A percentile compares a stretch with the other conserved stretches of the same genome.
Conservation (phyloP, 2,888 invertebrate species). For the Aelia acuminata region DNA sequence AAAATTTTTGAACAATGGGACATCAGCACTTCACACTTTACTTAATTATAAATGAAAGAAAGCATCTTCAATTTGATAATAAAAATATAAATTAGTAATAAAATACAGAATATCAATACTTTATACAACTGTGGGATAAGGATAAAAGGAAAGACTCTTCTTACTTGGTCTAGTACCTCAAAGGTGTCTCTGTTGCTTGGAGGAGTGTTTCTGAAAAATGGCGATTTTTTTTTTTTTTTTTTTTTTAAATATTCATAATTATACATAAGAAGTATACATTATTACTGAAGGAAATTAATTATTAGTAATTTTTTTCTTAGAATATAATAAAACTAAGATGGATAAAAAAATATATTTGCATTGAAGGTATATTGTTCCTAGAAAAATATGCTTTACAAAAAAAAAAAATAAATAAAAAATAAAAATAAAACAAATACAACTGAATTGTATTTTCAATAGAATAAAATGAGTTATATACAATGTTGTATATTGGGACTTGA, state of each 20-base stretch:
- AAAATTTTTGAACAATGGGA: too few species aligned
- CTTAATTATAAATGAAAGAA: too few species aligned
- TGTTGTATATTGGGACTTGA: conserved; percentile 34
- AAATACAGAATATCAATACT: too few species aligned
- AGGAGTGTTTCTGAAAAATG: neutral
- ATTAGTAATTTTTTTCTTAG: neutral
- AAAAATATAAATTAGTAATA: neutral
- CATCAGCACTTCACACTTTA: too few species aligned
- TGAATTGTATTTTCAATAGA: neutral
- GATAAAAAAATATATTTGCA: neutral
- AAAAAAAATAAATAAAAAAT: too few species aligned
- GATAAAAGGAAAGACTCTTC: neutral
- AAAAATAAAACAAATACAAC: too few species aligned
- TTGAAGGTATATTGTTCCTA: neutral
- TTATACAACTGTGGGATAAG: too few species aligned
- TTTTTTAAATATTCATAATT: neutral
- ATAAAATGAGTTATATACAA: conserved; percentile 48
- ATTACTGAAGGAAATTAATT: neutral
- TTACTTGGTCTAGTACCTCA: neutral
- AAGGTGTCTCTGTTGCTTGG: neutral
- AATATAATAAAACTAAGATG: neutral
- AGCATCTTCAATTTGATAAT: too few species aligned
- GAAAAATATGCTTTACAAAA: conserved; percentile 48
- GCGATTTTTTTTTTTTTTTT: too few species aligned
- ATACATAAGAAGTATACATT: neutral